Conservation (phyloP, 2,888 invertebrate species). For the Drosophila mimica region DNA sequence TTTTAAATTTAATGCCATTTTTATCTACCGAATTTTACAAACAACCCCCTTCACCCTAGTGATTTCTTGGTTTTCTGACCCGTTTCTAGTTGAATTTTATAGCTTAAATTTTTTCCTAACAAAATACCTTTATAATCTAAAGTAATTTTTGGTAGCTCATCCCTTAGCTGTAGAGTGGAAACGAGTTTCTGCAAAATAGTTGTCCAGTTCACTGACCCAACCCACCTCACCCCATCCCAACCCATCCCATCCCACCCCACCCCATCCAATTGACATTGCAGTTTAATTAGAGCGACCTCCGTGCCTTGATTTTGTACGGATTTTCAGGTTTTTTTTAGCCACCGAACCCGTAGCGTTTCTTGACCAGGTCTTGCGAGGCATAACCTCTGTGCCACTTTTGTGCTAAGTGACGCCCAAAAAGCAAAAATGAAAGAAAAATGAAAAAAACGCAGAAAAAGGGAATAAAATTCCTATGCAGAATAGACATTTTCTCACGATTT, state of each 20-base stretch:
- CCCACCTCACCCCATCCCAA: background rate
- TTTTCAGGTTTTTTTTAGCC: slow-evolving; percentile 52
- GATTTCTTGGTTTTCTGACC: slow-evolving; percentile 14
- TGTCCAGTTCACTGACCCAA: slow-evolving; percentile 61
- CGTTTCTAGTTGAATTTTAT: slow-evolving; percentile 18
- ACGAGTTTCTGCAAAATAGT: slow-evolving; percentile 38
- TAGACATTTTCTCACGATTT: slow-evolving; percentile 78
- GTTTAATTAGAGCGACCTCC: slow-evolving; percentile 80
- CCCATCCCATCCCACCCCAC: slow-evolving; percentile 8
- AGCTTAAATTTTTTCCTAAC: slow-evolving; percentile 4
- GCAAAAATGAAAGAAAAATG: background rate
- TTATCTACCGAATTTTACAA: background rate
- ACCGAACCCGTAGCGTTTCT: slow-evolving; percentile 57
- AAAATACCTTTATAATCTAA: slow-evolving; percentile 40
- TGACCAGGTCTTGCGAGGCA: slow-evolving; percentile 73
- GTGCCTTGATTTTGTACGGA: slow-evolving; percentile 59
- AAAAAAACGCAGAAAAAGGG: slow-evolving; percentile 37
- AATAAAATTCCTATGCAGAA: slow-evolving; percentile 59
- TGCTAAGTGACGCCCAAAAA: slow-evolving; percentile 54
- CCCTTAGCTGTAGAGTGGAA: slow-evolving; percentile 23
- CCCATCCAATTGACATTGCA: slow-evolving; percentile 75
- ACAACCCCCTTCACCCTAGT: slow-evolving; percentile 1
- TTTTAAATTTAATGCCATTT: background rate
- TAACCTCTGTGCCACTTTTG: slow-evolving; percentile 73
- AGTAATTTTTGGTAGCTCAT: slow-evolving; percentile 16